Evolutionary conservation across 2,888 invertebrate species (phyloP), one percentile per base, ranked within the genome.

Genomic region (Mystacides longicornis): DNA sequence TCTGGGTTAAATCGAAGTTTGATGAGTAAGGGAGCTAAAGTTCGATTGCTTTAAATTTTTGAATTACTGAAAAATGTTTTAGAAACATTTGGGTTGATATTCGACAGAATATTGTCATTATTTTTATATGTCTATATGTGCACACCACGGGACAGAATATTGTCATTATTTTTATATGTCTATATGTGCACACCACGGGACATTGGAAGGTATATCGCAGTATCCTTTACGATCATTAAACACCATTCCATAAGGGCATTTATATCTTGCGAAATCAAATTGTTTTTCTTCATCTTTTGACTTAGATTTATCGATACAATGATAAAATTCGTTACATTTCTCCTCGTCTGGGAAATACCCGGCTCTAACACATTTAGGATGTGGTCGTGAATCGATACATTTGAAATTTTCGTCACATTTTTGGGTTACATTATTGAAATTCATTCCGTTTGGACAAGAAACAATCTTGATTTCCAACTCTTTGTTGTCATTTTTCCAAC

Each of bases 201-300:
- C 61, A 54, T 59, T 61, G 33, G 52, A 49, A 7, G 54, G 53
- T 3, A 59, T 54, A 52, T 61, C 61, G 48, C 63, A 63, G 23
- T 20, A 52, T 21, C 55, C 58, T n/a, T 31, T 51, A 7, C 48
- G 33, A 21, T 58, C 58, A 50, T 62, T 55, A 33, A 49, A 63
- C 11, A 60, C 49, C 42, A 62, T 52, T 4, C 57, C 57, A 1
- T 49, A 27, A 1, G 62, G 62, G 33, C 63, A 63, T 19, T 19
- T 31, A 9, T 23, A 49, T 52, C 55, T 49, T 9, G 43, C 23
- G 31, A 49, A 54, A 5, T 21, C 45, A n/a, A 61, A 50, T n/a
- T 49, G 37, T 16, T 4, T 3, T 4, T 16, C 27, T 9, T 43
- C 31, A 23, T 50, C 23, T n/a, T 37, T 14, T 7, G 37, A 4